phyloP scores from a whole-genome alignment of 2,888 invertebrate species.

The Plebejus argus region DNA sequence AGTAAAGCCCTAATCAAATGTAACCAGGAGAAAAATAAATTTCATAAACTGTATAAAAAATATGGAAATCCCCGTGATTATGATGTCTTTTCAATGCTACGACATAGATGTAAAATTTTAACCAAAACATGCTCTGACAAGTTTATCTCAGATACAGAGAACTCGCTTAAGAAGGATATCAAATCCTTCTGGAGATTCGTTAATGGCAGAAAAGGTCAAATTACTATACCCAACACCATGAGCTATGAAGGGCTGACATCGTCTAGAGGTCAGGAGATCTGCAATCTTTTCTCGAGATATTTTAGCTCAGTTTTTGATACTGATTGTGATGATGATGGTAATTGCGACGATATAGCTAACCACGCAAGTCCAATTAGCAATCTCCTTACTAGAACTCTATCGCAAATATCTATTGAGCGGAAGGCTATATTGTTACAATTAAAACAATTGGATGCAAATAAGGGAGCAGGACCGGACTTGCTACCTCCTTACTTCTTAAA shows the following conservation, averaged over 20 bases:
- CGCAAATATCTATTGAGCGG: too few relatives aligned
- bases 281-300: too few relatives aligned
- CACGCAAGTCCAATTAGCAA: too few relatives aligned
- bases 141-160: constrained; percentile 11
- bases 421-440: not conserved
- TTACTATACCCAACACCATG: not conserved
- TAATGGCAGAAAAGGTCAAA: constrained; percentile 21
- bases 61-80: constrained; percentile 20
- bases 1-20: not conserved
- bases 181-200: constrained; percentile 31
- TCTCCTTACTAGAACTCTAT: too few relatives aligned
- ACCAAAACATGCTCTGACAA: constrained; percentile 18
- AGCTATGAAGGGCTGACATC: too few relatives aligned
- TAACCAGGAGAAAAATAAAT: constrained; percentile 19
- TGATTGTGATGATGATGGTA: too few relatives aligned
- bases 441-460: constrained; percentile 9
- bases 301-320: too few relatives aligned
- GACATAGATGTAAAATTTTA: constrained; percentile 22
- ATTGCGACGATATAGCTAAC: too few relatives aligned
- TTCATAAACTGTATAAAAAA: constrained; percentile 20
- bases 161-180: constrained; percentile 8
- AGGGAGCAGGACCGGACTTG: not conserved
- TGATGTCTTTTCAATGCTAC: constrained; percentile 14
- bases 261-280: too few relatives aligned
- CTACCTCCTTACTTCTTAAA: not conserved